phyloP scores from a whole-genome alignment of 2,888 invertebrate species.

The Yponomeuta evonymella region DNA sequence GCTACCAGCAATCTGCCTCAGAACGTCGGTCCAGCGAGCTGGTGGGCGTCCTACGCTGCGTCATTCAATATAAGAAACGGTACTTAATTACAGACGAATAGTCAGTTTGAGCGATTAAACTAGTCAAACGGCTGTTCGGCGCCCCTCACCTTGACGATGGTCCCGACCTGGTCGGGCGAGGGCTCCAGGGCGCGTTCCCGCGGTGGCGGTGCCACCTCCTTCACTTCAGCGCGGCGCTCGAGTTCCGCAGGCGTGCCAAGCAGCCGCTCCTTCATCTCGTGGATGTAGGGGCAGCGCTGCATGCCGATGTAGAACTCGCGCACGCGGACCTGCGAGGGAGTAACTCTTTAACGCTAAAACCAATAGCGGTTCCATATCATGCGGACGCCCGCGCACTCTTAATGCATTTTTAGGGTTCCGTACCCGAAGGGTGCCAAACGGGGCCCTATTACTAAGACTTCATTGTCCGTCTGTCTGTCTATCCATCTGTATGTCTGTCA shows the following conservation, averaged over 20 bases:
- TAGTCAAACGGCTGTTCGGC: background rate
- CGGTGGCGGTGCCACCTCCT: constrained; percentile 46
- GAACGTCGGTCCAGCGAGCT: too few relatives aligned
- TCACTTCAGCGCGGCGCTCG: constrained; percentile 72
- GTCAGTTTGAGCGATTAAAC: background rate
- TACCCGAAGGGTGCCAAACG: too few relatives aligned
- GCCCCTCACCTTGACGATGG: constrained; percentile 85
- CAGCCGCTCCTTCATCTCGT: constrained; percentile 95
- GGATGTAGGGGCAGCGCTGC: constrained; percentile 93
- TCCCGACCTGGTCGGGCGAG: constrained; percentile 82
- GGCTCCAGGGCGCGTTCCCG: constrained; percentile 55
- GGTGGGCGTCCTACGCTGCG: too few relatives aligned
- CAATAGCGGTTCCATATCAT: background rate
- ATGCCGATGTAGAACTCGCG: constrained; percentile 79
- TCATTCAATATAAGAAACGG: too few relatives aligned
- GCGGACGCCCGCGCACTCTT: too few relatives aligned
- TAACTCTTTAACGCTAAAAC: background rate
- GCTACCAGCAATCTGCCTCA: too few relatives aligned
- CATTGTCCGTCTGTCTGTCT: too few relatives aligned
- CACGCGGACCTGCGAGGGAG: constrained; percentile 58
- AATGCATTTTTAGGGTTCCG: too few relatives aligned
- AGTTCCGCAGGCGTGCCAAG: constrained; percentile 80
- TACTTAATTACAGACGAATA: too few relatives aligned
- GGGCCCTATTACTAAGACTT: too few relatives aligned
- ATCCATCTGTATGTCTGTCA: too few relatives aligned